Base-by-base conservation (phyloP, 2,888 invertebrate species). In the Auanema freiburgensis region DNA sequence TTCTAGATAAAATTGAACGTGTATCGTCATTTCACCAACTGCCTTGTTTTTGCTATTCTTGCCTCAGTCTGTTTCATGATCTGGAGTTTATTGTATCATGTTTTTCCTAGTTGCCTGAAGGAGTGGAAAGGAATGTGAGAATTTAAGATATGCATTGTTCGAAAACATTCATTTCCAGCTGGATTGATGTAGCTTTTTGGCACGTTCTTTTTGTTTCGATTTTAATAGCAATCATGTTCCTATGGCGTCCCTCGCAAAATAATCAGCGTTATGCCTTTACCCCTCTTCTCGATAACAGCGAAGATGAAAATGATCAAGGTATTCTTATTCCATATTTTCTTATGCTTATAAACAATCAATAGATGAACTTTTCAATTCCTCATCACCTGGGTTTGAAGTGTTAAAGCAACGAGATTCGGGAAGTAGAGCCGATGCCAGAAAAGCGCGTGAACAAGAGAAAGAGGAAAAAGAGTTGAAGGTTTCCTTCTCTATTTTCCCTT, bases 111-210 rank as follows among this genome's bases (percentile, higher is more conserved):
- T 42, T 94, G 93, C 84, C 88, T 92, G 51, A 89, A 90, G 89
- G 90, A 91, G 71, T 95, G 94, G 94, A 91, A 90, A 81, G 90
- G 91, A 81, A 88, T 92, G 72, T 83, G 49, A 67, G 80, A 62
- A 11, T 5, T 8, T 41, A 1, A 16, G 10, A n/a, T 8, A 43
- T 14, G n/a, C 14, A 12, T 43, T 14, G 12, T 43, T 14, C 43
- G 43, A 43, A 43, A n/a, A 43, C 11, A 43, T 43, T 11, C 11
- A 8, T 18, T 66, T 79, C 49, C 57, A 83, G 83, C 12, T 96
- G 95, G 95, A 86, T 95, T 79, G 93, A 95, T 84, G 92, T 92
- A 72, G 94, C 92, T 2, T 95, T 92, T 85, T 95, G 95, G 95
- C 94, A 93, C 85, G 88, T 94, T 42, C 87, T 94, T 63, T 95